These are phyloP conservation scores for Eubasilissa splendida DNA, from an alignment of 2,888 invertebrate genomes.

Conservation along the genomic window DNA sequence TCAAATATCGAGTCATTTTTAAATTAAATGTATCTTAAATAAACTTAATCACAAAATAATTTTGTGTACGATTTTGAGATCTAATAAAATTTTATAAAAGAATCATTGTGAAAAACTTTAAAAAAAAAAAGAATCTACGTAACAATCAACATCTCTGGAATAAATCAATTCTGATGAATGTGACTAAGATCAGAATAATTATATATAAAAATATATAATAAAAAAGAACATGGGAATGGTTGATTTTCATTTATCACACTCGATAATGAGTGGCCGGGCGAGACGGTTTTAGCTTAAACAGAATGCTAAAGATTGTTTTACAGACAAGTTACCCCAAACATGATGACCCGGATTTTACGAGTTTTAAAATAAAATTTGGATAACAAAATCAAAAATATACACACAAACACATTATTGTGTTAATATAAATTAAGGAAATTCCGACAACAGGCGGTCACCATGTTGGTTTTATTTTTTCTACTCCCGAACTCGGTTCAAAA, in stretches of 20 bases:
- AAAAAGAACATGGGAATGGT: no score
- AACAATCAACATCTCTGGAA: no score
- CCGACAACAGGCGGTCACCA: constrained; percentile 29
- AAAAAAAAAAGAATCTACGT: no score
- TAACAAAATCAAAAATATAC: constrained; percentile 12
- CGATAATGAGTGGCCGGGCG: constrained; percentile 16
- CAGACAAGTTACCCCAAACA: neutral
- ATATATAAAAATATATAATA: neutral
- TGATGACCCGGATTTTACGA: neutral
- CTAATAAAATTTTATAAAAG: no score
- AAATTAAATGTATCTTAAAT: neutral
- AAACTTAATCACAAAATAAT: constrained; percentile 10
- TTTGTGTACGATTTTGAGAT: neutral
- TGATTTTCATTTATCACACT: constrained; percentile 7
- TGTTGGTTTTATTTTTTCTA: constrained; percentile 5
- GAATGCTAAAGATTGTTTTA: constrained; percentile 21
- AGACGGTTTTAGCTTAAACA: constrained; percentile 28
- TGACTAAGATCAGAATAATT: neutral
- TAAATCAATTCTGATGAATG: neutral
- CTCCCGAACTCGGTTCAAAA: constrained; percentile 44
- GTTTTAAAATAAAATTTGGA: neutral
- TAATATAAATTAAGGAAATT: constrained; percentile 3
- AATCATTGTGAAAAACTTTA: no score
- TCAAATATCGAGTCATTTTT: neutral
- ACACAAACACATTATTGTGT: no score